phyloP scores from a whole-genome alignment of 2,113 vertebrate species.

The Astatotilapia flaviijosephi region DNA sequence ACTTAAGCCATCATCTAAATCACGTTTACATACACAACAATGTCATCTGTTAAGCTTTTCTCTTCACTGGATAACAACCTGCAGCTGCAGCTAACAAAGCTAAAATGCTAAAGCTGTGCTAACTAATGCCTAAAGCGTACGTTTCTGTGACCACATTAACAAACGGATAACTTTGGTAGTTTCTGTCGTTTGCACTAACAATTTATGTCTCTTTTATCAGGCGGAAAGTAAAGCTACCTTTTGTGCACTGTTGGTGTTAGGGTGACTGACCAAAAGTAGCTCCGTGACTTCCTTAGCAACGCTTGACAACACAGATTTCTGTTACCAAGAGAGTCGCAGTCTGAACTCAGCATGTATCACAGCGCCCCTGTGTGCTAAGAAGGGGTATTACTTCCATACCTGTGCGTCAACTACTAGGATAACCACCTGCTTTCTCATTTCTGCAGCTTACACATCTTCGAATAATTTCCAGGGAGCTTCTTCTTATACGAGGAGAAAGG shows the following conservation, averaged over 20 bases:
- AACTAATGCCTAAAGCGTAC: background rate
- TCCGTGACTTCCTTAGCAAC: constrained; percentile 66
- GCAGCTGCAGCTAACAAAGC: background rate
- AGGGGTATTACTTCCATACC: background rate
- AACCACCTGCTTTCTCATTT: background rate
- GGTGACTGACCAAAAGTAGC: background rate
- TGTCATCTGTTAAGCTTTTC: background rate
- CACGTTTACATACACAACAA: background rate
- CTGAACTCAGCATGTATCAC: background rate
- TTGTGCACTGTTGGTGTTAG: background rate
- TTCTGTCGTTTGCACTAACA: background rate
- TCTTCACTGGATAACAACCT: background rate
- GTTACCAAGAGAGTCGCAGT: constrained; percentile 33
- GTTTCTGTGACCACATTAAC: background rate
- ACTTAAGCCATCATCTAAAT: background rate
- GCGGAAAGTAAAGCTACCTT: background rate
- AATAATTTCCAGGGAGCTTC: background rate
- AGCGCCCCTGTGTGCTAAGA: background rate
- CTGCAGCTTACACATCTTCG: background rate
- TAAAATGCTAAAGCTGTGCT: constrained; percentile 9
- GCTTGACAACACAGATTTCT: constrained; percentile 49
- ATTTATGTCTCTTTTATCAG: background rate
- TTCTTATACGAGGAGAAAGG: background rate
- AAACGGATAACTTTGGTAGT: accelerated
- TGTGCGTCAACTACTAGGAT: background rate